A percentile compares a stretch with the other conserved stretches of the same genome.
phyloP scores from a whole-genome alignment of 37 sponge, comb jelly and placozoan genomes.

The Beroe ovata region DNA sequence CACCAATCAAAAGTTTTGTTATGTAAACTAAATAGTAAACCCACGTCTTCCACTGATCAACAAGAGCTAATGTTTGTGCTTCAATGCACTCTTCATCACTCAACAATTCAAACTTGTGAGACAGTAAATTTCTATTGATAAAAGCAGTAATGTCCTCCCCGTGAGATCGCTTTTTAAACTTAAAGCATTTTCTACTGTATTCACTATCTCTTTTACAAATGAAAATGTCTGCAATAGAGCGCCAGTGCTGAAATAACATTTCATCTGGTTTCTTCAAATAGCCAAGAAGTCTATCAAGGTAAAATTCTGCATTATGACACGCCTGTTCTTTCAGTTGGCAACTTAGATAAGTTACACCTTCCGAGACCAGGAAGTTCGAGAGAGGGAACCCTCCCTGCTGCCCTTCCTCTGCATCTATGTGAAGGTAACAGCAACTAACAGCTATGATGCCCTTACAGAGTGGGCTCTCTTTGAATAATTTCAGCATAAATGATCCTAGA shows the following conservation, averaged over 20 bases:
- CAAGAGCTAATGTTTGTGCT: background rate
- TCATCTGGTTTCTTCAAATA: background rate
- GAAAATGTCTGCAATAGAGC: slow-evolving; percentile 40
- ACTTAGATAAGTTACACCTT: background rate
- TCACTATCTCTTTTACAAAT: background rate
- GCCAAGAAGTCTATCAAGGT: background rate
- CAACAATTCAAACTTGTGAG: background rate
- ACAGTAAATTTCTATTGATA: slow-evolving; percentile 10
- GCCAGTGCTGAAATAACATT: slow-evolving; percentile 3
- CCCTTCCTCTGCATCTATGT: background rate
- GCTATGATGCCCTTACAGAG: background rate
- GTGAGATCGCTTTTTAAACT: background rate
- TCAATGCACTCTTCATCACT: background rate
- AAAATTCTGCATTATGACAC: slow-evolving; percentile 57
- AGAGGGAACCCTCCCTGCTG: slow-evolving; percentile 15
- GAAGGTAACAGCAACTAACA: slow-evolving; percentile 49
- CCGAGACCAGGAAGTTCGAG: background rate
- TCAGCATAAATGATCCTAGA: slow-evolving; percentile 29
- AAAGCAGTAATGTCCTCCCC: background rate
- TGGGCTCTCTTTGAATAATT: slow-evolving; percentile 1
- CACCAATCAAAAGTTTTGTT: background rate
- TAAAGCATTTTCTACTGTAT: background rate
- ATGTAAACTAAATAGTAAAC: slow-evolving; percentile 37
- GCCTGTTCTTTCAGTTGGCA: slow-evolving; percentile 20
- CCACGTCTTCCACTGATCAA: slow-evolving; percentile 55